phyloP scores from a whole-genome alignment of 2,888 invertebrate species.

The Lithophane semibrunnea region DNA sequence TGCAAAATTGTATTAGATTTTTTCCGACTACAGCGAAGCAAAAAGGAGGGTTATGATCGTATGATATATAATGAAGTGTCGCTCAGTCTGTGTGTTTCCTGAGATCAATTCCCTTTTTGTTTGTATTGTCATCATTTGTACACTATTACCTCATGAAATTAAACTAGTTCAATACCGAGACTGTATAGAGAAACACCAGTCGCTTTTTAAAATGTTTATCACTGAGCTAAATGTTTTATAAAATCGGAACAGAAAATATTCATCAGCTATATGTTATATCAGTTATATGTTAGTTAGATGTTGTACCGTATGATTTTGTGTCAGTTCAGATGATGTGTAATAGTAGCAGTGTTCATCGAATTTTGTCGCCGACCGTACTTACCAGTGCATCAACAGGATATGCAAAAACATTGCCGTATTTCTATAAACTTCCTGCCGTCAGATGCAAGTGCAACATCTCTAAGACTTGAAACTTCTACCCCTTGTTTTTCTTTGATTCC shows the following conservation, averaged over 20 bases:
- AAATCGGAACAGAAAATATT: background rate
- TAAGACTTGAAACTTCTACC: slow-evolving; percentile 9
- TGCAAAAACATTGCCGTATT: background rate
- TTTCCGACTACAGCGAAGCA: too few relatives aligned
- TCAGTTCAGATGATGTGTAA: background rate
- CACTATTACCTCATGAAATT: background rate
- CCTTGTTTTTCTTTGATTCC: slow-evolving; percentile 35
- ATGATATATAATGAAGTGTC: background rate
- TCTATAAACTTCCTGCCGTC: background rate
- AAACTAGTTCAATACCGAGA: background rate
- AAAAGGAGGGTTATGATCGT: too few relatives aligned
- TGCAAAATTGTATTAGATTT: too few relatives aligned
- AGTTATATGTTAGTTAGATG: too few relatives aligned
- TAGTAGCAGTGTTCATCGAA: background rate
- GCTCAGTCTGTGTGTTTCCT: too few relatives aligned
- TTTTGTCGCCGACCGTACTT: background rate
- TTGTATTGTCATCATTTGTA: background rate
- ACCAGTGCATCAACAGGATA: background rate
- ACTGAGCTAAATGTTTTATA: background rate
- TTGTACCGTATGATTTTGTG: background rate
- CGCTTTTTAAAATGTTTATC: background rate
- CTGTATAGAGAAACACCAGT: background rate
- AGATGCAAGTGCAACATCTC: slow-evolving; percentile 9
- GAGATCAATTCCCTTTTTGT: too few relatives aligned
- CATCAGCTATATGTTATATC: too few relatives aligned